Conservation (phyloP, 2,797 vertebrate genomes). For the Galaxias olidus region DNA sequence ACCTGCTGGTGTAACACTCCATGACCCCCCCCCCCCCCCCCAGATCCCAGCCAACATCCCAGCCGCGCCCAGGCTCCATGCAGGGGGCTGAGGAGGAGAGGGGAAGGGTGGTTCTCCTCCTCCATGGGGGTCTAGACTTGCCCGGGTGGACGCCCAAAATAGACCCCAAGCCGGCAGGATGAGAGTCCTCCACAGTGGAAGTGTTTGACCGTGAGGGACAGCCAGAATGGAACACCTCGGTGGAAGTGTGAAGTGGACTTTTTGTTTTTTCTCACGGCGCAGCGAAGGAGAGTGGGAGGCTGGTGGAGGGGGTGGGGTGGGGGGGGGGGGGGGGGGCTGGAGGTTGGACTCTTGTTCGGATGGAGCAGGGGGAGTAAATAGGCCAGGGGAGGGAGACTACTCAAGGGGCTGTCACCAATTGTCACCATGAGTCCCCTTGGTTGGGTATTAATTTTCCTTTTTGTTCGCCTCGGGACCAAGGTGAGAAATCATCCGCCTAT, state of each 20-base stretch:
- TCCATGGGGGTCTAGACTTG: slow-evolving; percentile 48
- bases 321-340: slow-evolving; percentile 37
- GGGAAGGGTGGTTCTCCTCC: slow-evolving; percentile 17
- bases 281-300: slow-evolving; percentile 2
- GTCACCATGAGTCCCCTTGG: slow-evolving; percentile 63
- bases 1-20: slow-evolving; percentile 27
- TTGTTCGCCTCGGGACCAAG: slow-evolving; percentile 50
- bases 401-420: slow-evolving; percentile 73
- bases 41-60: slow-evolving; percentile 25
- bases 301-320: slow-evolving; percentile 35
- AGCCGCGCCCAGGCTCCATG: neutral
- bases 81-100: slow-evolving; percentile 14
- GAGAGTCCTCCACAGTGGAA: slow-evolving; percentile 58
- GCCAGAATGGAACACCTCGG: slow-evolving; percentile 78
- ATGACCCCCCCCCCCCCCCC: slow-evolving; percentile 31
- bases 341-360: slow-evolving; percentile 37
- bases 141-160: slow-evolving; percentile 60
- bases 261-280: slow-evolving; percentile 61
- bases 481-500: slow-evolving; percentile 65
- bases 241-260: slow-evolving; percentile 79
- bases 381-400: slow-evolving; percentile 53
- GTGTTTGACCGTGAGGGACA: slow-evolving; percentile 70
- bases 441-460: slow-evolving; percentile 74
- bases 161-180: slow-evolving; percentile 57
- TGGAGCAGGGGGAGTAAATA: slow-evolving; percentile 61